Base-by-base conservation (phyloP, 1,140 invertebrate genomes). In the Heliothis subflexa region DNA sequence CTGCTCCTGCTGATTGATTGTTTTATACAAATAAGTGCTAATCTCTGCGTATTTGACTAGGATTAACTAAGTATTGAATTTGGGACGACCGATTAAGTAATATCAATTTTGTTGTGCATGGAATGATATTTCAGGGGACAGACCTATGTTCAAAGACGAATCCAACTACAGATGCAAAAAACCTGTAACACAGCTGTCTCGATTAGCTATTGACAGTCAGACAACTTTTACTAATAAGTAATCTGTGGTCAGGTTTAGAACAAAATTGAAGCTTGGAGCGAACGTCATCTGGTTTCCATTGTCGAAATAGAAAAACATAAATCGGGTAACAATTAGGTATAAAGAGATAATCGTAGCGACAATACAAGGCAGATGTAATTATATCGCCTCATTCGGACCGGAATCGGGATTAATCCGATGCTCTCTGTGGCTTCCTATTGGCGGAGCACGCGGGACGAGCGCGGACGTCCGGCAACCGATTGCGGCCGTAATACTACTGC, bases 381-480 rank as follows among this genome's bases (percentile, higher is more conserved):
- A 57, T 11, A 57, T 11, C 55, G 55, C 55, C 55, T 57, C 10
- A 57, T 25, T 13, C 55, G 18, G 55, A 25, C 55, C 55, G 55
- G 55, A 25, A 25, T 10, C 18, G 11, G 54, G 54, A 55, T 55
- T 55, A 25, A 57, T 57, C 55, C 55, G 55, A 55, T 57, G 18
- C 55, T 25, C 55, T 57, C 18, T 57, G 55, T 57, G 55, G 21
- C 21, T 57, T 57, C 21, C 55, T 57, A 57, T 57, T 57, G 21
- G 55, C 55, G 18, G 55, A 57, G 55, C 21, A 16, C 52, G 52
- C 14, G 21, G 55, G 18, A 57, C 55, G 16, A 16, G 11, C 11
- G 21, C 55, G 55, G 55, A 57, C 55, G 55, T 57, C 55, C 55
- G 55, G 55, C 11, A 52, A 52, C 18, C 21, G 54, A 55, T 55